Percentiles rank a stretch among this genome's conserved stretches.
These are phyloP conservation scores for Drosophila suzukii DNA, from an alignment of 1,140 invertebrate genomes.

Conservation along the genomic window DNA sequence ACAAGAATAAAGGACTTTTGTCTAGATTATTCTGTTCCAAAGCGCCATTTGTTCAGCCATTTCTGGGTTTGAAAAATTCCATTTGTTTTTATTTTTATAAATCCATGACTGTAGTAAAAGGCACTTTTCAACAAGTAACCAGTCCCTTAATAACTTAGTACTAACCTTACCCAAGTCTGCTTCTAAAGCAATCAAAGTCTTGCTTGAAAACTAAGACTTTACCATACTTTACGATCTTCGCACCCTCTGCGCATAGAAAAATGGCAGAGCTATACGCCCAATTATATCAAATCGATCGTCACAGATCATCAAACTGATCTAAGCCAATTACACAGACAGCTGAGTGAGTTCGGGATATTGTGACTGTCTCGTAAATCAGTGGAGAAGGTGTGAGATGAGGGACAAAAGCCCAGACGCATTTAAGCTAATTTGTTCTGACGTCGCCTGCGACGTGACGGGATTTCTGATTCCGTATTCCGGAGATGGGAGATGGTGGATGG, in stretches of 20 bases:
- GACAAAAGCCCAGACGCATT: constrained; percentile 29
- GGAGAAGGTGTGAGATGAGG: constrained; percentile 28
- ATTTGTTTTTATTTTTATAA: no score
- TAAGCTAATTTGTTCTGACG: constrained; percentile 50
- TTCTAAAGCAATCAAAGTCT: not conserved
- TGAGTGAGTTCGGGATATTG: constrained; percentile 14
- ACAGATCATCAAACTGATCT: constrained; percentile 51
- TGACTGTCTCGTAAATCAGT: constrained; percentile 26
- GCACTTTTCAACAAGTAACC: no score
- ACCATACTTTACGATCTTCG: constrained; percentile 25
- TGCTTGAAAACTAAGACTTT: constrained; percentile 16
- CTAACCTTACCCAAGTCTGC: no score
- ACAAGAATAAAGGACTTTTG: no score
- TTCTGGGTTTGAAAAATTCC: no score
- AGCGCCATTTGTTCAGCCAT: no score
- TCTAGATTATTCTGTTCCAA: no score
- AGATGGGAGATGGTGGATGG: not conserved
- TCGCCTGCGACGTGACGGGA: constrained; percentile 27
- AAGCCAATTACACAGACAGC: constrained; percentile 49
- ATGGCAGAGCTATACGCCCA: constrained; percentile 1
- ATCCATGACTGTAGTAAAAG: no score
- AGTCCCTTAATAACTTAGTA: no score
- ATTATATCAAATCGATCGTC: constrained; percentile 40
- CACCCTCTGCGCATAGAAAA: not conserved
- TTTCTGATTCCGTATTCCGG: not conserved